These are phyloP conservation scores for Spicauda simplicius DNA, from an alignment of 2,888 invertebrate species.

Conservation along the genomic window DNA sequence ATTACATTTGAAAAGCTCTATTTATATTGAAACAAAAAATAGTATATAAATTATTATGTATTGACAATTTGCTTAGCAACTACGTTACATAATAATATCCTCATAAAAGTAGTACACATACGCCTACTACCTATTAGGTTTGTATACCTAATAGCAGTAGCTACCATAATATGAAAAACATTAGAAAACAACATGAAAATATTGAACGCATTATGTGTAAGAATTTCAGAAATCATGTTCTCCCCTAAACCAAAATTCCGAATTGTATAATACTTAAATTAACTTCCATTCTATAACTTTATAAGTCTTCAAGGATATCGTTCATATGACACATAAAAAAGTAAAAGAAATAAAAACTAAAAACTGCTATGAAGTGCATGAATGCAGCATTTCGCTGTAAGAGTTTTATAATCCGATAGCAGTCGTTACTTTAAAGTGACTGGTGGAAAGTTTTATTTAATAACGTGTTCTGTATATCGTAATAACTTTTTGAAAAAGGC, in stretches of 20 bases:
- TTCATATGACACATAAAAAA: background rate
- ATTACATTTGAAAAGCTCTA: too few relatives aligned
- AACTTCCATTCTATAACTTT: background rate
- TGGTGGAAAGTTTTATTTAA: constrained; percentile 22
- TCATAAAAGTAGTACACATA: too few relatives aligned
- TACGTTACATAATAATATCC: too few relatives aligned
- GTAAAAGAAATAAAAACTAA: background rate
- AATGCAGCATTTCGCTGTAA: constrained; percentile 6
- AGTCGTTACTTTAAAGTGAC: constrained; percentile 24
- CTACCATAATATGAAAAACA: too few relatives aligned
- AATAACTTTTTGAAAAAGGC: constrained; percentile 8
- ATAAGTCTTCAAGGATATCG: background rate
- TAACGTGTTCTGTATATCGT: constrained; percentile 21
- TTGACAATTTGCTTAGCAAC: too few relatives aligned
- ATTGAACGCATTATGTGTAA: too few relatives aligned
- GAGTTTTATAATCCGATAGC: constrained; percentile 23
- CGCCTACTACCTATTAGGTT: too few relatives aligned
- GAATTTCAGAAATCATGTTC: too few relatives aligned
- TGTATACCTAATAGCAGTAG: too few relatives aligned
- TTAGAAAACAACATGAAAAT: too few relatives aligned
- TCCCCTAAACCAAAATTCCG: background rate
- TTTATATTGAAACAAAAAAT: too few relatives aligned
- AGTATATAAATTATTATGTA: too few relatives aligned
- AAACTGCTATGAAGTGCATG: constrained; percentile 5
- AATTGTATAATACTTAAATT: background rate